These are phyloP conservation scores for Platichthys stellatus DNA, from an alignment of 2,113 vertebrate species.

Conservation along the genomic window DNA sequence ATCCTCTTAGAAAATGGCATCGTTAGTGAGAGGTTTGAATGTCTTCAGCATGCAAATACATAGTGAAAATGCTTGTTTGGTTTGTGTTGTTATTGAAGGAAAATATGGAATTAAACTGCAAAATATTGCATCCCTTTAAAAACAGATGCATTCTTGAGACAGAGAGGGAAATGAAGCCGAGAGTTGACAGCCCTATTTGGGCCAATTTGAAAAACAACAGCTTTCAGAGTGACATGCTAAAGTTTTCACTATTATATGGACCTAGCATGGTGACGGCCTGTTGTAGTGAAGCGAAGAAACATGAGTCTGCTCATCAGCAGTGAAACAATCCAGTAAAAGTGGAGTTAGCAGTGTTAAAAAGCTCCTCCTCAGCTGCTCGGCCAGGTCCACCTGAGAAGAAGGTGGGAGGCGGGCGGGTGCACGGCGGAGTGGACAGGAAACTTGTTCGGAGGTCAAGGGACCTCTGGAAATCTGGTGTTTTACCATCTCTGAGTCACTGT, in stretches of 20 bases:
- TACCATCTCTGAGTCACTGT: slow-evolving; percentile 99
- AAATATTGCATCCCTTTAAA: too few relatives aligned
- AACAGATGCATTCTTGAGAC: neutral
- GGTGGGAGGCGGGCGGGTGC: neutral
- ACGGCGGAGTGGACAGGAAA: slow-evolving; percentile 43
- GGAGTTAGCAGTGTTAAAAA: slow-evolving; percentile 63
- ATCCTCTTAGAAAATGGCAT: slow-evolving; percentile 22
- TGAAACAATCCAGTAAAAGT: slow-evolving; percentile 9
- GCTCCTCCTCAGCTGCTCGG: slow-evolving; percentile 29
- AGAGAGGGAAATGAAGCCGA: neutral
- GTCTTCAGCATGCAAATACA: slow-evolving; percentile 55
- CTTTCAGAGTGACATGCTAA: too few relatives aligned
- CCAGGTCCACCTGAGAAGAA: slow-evolving; percentile 25
- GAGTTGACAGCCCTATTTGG: slow-evolving; percentile 14
- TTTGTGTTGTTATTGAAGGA: too few relatives aligned
- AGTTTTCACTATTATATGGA: neutral
- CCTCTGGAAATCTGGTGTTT: slow-evolving; percentile 73
- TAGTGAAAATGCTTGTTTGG: neutral
- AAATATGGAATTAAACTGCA: too few relatives aligned
- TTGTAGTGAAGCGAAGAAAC: slow-evolving; percentile 18
- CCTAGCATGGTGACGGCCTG: neutral
- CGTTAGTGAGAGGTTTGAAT: slow-evolving; percentile 48
- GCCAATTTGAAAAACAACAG: neutral
- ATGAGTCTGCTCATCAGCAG: neutral
- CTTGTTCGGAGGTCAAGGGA: slow-evolving; percentile 61